phyloP scores from a whole-genome alignment of 1,140 invertebrate species.

The Macrobrachium rosenbergii region DNA sequence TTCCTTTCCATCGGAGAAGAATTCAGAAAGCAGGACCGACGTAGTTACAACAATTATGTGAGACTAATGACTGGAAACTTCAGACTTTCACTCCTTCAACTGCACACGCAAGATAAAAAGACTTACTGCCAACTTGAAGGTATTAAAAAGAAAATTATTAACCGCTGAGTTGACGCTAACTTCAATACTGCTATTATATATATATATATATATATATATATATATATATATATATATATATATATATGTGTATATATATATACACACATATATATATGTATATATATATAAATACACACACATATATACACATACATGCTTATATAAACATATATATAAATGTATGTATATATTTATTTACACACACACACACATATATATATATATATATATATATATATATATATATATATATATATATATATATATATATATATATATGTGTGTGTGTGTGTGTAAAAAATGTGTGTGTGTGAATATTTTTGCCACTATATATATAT shows the following conservation, averaged over 20 bases:
- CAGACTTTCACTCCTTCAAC: too few relatives aligned
- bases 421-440: background rate
- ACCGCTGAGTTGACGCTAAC: too few relatives aligned
- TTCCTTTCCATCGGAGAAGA: too few relatives aligned
- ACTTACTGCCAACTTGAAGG: too few relatives aligned
- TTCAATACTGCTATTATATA: background rate
- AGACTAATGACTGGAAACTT: too few relatives aligned
- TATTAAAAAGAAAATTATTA: too few relatives aligned
- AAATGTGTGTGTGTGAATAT: background rate
- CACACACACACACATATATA: background rate
- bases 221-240: constrained; percentile 8
- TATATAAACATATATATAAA: background rate
- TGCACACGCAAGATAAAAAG: too few relatives aligned
- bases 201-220: constrained; percentile 25
- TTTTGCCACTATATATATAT: background rate
- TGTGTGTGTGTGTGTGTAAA: too few relatives aligned
- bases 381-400: background rate
- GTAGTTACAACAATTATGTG: too few relatives aligned
- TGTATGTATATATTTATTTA: background rate
- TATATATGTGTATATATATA: background rate
- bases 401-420: constrained; percentile 6
- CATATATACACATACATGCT: background rate
- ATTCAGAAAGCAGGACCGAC: too few relatives aligned
- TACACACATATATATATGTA: background rate
- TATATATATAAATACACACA: constrained; percentile 1